phyloP scores from a whole-genome alignment of 2,888 invertebrate genomes.

The Endomychus coccineus region DNA sequence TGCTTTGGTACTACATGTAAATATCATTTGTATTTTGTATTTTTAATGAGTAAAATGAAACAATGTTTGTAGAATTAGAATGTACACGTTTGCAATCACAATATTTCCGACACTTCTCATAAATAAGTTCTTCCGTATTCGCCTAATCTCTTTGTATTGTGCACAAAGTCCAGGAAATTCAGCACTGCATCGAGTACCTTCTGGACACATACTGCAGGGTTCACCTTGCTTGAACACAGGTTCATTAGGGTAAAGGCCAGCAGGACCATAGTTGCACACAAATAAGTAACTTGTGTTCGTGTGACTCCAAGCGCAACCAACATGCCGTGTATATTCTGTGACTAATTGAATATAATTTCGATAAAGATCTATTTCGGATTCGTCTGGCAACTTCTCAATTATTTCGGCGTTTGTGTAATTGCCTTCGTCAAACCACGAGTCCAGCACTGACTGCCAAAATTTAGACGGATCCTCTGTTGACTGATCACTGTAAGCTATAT shows the following conservation, averaged over 20 bases:
- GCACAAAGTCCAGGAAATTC: too few relatives aligned
- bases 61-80: too few relatives aligned
- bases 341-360: constrained; percentile 10
- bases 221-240: constrained; percentile 33
- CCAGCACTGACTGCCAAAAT: constrained; percentile 9
- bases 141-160: too few relatives aligned
- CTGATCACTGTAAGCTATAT: neutral
- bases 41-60: too few relatives aligned
- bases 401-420: constrained; percentile 9
- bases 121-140: too few relatives aligned
- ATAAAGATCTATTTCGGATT: constrained; percentile 4
- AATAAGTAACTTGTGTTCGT: constrained; percentile 33
- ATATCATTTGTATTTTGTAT: too few relatives aligned
- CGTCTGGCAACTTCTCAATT: constrained; percentile 5
- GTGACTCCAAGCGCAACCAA: constrained; percentile 11
- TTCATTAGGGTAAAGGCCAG: constrained; percentile 36
- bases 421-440: constrained; percentile 5
- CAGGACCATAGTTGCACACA: constrained; percentile 41
- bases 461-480: constrained; percentile 4
- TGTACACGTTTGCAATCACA: too few relatives aligned
- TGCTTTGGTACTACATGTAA: too few relatives aligned
- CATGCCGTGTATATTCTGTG: constrained; percentile 5
- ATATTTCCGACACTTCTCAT: too few relatives aligned
- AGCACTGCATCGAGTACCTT: constrained; percentile 29
- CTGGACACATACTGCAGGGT: constrained; percentile 33